These are phyloP conservation scores for Fragum whitleyi DNA, from an alignment of 2,888 invertebrate genomes.

Conservation along the genomic window DNA sequence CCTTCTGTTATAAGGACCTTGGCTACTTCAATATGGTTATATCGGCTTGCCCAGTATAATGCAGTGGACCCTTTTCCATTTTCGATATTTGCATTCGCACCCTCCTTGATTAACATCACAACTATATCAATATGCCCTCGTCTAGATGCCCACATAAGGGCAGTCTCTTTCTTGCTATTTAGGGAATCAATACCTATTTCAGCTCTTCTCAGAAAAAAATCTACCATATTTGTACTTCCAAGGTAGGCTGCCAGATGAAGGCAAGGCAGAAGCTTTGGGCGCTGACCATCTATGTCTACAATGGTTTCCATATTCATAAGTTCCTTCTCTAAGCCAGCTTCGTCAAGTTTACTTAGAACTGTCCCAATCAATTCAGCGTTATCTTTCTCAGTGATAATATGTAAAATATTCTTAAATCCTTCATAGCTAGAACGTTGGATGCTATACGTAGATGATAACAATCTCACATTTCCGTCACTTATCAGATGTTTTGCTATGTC, in stretches of 20 bases:
- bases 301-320: constrained; percentile 66
- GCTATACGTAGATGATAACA: constrained; percentile 58
- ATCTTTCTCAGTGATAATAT: constrained; percentile 73
- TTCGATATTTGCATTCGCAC: constrained; percentile 73
- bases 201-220: constrained; percentile 63
- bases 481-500: constrained; percentile 46
- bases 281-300: constrained; percentile 77
- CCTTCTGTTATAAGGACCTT: constrained; percentile 73
- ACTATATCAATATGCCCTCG: constrained; percentile 73
- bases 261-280: constrained; percentile 76
- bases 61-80: constrained; percentile 83
- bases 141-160: constrained; percentile 81
- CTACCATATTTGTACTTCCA: constrained; percentile 69
- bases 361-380: constrained; percentile 62
- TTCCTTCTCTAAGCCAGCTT: neutral
- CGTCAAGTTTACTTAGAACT: constrained; percentile 37
- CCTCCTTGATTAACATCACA: constrained; percentile 52
- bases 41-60: constrained; percentile 82
- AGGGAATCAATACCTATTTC: constrained; percentile 71
- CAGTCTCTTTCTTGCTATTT: constrained; percentile 81
- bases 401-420: constrained; percentile 74
- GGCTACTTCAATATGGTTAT: constrained; percentile 76
- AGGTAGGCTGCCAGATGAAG: constrained; percentile 75
- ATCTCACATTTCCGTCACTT: constrained; percentile 24
- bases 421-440: constrained; percentile 38